Conservation (phyloP, 2,888 invertebrate genomes). For the Lepidochitona cinerea region DNA sequence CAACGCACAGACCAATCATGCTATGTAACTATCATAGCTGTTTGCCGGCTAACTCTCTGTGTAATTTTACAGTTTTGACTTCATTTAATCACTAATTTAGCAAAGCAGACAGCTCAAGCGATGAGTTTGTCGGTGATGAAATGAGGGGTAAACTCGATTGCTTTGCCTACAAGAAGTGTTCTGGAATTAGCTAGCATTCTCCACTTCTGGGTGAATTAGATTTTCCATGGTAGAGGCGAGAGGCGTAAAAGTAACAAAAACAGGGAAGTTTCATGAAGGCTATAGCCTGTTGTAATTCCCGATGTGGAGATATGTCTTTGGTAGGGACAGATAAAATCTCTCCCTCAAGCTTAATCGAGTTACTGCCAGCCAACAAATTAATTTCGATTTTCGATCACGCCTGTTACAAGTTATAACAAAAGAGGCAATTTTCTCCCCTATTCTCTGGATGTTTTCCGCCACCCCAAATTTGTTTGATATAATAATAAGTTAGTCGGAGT, state of each 20-base stretch:
- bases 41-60: background rate
- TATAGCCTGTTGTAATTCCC: background rate
- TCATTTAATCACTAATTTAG: slow-evolving; percentile 1
- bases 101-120: background rate
- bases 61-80: background rate
- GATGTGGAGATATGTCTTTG: background rate
- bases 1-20: background rate
- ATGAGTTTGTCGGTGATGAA: background rate
- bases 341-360: background rate
- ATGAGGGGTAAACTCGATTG: slow-evolving; percentile 6
- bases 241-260: background rate
- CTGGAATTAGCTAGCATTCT: background rate
- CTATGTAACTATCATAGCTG: background rate
- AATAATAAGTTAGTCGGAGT: background rate
- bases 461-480: background rate
- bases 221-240: background rate
- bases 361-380: slow-evolving; percentile 8
- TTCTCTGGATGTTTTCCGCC: background rate
- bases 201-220: background rate
- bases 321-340: background rate
- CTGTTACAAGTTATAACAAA: background rate
- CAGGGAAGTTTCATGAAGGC: background rate
- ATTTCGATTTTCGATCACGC: slow-evolving; percentile 7
- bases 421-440: slow-evolving; percentile 2
- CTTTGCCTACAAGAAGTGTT: background rate